phyloP scores from a whole-genome alignment of 2,113 vertebrate genomes.

The Ardeotis arabs region DNA sequence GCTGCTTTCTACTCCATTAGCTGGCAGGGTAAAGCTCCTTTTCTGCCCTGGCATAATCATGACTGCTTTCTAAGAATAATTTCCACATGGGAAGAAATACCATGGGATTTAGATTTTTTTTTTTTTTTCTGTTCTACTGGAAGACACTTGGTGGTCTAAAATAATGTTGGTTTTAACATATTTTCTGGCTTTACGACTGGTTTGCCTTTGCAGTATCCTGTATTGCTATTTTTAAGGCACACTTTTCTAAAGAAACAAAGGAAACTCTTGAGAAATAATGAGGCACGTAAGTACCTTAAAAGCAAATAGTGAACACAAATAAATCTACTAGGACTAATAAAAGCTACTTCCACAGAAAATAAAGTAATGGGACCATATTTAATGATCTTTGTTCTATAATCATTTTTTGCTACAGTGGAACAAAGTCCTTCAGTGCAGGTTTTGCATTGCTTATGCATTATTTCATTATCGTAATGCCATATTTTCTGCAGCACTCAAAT shows the following conservation, averaged over 20 bases:
- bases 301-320: conserved; percentile 19
- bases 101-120: background rate
- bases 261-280: conserved; percentile 19
- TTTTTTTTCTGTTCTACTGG: background rate
- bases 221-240: background rate
- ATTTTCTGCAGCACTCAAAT: conserved; percentile 17
- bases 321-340: conserved; percentile 45
- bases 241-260: conserved; percentile 6
- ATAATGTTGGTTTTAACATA: background rate
- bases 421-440: background rate
- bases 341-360: background rate
- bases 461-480: conserved; percentile 14
- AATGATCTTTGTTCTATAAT: conserved; percentile 15
- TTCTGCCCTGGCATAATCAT: background rate
- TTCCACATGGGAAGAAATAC: conserved; percentile 6
- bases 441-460: conserved; percentile 10
- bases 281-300: conserved; percentile 6
- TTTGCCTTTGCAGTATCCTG: background rate
- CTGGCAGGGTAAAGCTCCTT: conserved; percentile 32
- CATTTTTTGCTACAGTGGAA: background rate
- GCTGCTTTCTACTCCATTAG: background rate
- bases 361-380: background rate
- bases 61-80: conserved; percentile 60
- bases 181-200: background rate
- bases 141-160: conserved; percentile 4